Evolutionary conservation across 37 sponge, comb jelly and placozoan species (phyloP), one percentile per base, ranked within the genome.

Genomic region (Diacarnus erythraeanus): DNA sequence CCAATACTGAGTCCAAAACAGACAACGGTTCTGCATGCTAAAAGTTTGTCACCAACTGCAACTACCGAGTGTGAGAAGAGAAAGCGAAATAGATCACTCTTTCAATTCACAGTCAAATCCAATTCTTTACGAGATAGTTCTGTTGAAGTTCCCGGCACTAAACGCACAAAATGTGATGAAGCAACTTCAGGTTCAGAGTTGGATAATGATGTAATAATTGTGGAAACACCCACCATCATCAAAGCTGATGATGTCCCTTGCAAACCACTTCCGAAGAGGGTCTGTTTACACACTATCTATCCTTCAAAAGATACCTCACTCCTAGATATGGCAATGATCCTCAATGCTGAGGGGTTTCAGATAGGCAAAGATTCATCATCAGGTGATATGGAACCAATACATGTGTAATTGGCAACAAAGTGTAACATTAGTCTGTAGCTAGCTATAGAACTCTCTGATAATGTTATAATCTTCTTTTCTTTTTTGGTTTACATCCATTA

Each of bases 401-500:
- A n/a, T n/a, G n/a, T n/a, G n/a, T n/a, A n/a, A n/a, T n/a, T n/a
- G n/a, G n/a, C n/a, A n/a, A n/a, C n/a, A n/a, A n/a, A n/a, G n/a
- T n/a, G n/a, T n/a, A n/a, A n/a, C n/a, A n/a, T n/a, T n/a, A n/a
- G n/a, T n/a, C n/a, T n/a, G n/a, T n/a, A n/a, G n/a, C n/a, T n/a
- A n/a, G n/a, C n/a, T n/a, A n/a, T n/a, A n/a, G n/a, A n/a, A n/a
- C n/a, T n/a, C n/a, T n/a, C n/a, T n/a, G n/a, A n/a, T n/a, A n/a
- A n/a, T n/a, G 29, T 76, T 64, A 88, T 26, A 79, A 33, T 40
- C 77, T 68, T 71, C 81, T 71, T 21, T 71, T 74, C 51, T 90
- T 89, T 41, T 68, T 74, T 57, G 95, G 93, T 25, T 69, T 72
- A 60, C 95, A 94, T 21, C 95, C 95, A 87, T 90, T 90, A 75